Conservation (phyloP, 2,113 vertebrate species). For the Ceyx margarethae region DNA sequence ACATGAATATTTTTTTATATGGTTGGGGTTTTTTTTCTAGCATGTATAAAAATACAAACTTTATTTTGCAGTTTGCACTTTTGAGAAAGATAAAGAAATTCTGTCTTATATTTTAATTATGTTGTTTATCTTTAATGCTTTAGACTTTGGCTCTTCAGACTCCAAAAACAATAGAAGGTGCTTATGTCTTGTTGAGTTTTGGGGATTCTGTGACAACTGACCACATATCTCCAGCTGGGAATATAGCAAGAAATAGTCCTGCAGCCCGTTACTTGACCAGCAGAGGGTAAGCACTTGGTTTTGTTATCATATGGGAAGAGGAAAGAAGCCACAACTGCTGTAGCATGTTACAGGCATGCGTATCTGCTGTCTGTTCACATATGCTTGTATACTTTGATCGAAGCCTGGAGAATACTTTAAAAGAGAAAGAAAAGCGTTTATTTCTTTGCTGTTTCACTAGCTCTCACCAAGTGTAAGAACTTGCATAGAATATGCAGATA, state of each 20-base stretch:
- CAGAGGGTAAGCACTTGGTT: conserved; percentile 79
- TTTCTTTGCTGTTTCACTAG: background rate
- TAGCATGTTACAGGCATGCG: background rate
- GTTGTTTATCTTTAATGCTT: background rate
- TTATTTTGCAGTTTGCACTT: background rate
- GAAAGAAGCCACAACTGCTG: background rate
- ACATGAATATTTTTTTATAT: background rate
- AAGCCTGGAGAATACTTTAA: background rate
- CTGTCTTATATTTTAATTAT: background rate
- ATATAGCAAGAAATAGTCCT: conserved; percentile 92
- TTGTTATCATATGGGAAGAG: background rate
- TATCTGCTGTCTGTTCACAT: background rate
- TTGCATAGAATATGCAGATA: background rate
- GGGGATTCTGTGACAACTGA: conserved; percentile 98
- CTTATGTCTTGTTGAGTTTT: conserved; percentile 90
- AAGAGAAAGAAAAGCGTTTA: background rate
- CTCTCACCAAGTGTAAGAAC: background rate
- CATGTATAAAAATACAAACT: background rate
- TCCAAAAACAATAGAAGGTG: conserved; percentile 81
- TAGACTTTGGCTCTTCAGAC: conserved; percentile 83
- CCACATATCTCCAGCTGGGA: conserved; percentile 97
- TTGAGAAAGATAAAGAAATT: background rate
- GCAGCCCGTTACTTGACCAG: conserved; percentile 90
- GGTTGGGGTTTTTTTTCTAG: background rate
- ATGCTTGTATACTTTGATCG: rapidly evolving